Evolutionary conservation across 2,113 vertebrate species (phyloP), one percentile per base, ranked within the genome.

Genomic region (Condylura cristata): DNA sequence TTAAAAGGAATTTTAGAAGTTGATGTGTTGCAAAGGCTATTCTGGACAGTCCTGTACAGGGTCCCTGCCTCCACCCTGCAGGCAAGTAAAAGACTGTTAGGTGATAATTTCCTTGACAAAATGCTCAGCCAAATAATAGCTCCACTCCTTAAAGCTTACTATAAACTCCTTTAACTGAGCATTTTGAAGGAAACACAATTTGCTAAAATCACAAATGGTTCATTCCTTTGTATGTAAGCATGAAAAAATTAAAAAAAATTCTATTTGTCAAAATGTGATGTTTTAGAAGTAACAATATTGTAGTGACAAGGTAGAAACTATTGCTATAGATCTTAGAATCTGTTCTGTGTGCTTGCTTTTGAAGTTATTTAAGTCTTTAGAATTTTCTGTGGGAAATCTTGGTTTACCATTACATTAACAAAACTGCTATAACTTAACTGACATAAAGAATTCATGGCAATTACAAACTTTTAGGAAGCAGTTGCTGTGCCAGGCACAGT

Each of bases 381-480:
- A 95, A 44, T 75, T 92, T 61, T 63, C 26, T 48, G 37, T 90
- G 61, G 89, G 71, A 96, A 92, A 70, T 74, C 34, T n/a, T 26
- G 30, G 3, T 71, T 91, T 63, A 65, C 9, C 9, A 10, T 51
- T 39, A 56, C 63, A 44, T 92, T 83, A 39, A 14, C 16, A 87
- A 93, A 78, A 10, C 11, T 74, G 3, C 75, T 51, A 1, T 37
- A 44, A 48, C 32, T 2, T 65, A 41, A 81, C 39, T 46, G 61
- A 91, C 89, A 89, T 58, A 79, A 66, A 39, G 10, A 81, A 91
- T 82, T 66, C 44, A 58, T 39, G 26, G 81, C 9, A 18, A 80
- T 70, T 66, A 22, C 9, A 80, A 68, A n/a, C 8, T 90, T 48
- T 22, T 34, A 46, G 0, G 16, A 60, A 74, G 56, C 65, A 85